These are phyloP conservation scores for Chironomus striatipennis DNA, from an alignment of 1,140 invertebrate species.

Conservation along the genomic window DNA sequence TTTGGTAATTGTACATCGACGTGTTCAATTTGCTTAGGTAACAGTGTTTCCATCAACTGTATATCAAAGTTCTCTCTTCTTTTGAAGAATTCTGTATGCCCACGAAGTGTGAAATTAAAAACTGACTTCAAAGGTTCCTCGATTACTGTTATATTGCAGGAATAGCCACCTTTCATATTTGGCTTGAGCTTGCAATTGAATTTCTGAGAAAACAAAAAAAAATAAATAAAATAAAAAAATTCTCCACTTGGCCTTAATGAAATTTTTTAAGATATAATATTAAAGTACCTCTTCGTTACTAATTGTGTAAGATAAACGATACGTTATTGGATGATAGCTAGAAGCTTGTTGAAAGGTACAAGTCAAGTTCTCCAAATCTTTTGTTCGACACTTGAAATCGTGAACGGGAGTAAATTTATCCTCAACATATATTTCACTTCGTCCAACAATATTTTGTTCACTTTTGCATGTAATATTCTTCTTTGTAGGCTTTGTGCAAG, in stretches of 20 bases:
- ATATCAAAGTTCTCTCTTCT: not conserved
- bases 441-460: not conserved
- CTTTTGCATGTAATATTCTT: not conserved
- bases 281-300: constrained; percentile 30
- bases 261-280: constrained; percentile 31
- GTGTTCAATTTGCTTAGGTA: not conserved
- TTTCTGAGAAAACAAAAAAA: too few relatives aligned
- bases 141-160: not conserved
- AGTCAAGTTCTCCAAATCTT: constrained; percentile 54
- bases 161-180: not conserved
- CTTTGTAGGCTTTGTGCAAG: not conserved
- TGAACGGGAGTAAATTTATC: constrained; percentile 44
- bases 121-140: not conserved
- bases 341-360: constrained; percentile 52
- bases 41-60: not conserved
- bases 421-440: not conserved
- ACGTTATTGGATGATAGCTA: constrained; percentile 46
- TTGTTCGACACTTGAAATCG: constrained; percentile 54
- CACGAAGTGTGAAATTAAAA: not conserved
- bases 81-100: not conserved
- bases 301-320: constrained; percentile 44
- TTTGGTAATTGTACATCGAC: not conserved
- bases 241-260: not conserved
- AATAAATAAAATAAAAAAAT: too few relatives aligned
- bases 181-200: not conserved